Evolutionary conservation across 2,888 invertebrate genomes (phyloP).

Genomic region (Drosophila subsilvestris): DNA sequence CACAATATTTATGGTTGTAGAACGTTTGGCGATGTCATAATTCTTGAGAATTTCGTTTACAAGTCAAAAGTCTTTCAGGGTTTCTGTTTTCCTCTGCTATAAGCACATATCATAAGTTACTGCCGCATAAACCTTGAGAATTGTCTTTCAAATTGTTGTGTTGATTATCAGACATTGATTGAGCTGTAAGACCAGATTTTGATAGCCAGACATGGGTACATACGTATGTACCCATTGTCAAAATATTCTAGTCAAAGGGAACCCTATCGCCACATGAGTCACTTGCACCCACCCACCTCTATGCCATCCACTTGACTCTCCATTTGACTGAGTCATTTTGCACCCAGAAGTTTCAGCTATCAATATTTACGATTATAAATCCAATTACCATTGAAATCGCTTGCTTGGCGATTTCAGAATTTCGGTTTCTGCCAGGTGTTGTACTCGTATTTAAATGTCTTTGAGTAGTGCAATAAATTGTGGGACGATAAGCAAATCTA

Average conservation of each 20-base stretch:
- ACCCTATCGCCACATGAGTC: conserved; percentile 20
- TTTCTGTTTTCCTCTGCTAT: neutral
- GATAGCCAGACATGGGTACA: conserved; percentile 13
- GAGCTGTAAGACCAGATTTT: conserved; percentile 19
- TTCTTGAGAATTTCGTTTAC: neutral
- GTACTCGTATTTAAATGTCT: conserved; percentile 4
- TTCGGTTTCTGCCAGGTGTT: conserved; percentile 9
- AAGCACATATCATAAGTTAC: too few relatives aligned
- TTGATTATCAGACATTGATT: conserved; percentile 8
- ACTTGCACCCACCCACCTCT: conserved; percentile 11
- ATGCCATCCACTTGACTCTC: neutral
- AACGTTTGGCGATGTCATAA: neutral
- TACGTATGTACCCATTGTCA: conserved; percentile 4
- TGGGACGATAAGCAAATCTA: conserved; percentile 19
- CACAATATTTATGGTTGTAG: neutral
- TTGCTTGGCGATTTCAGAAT: conserved; percentile 26
- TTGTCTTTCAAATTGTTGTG: neutral
- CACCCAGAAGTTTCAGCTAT: conserved; percentile 35
- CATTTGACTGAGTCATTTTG: conserved; percentile 56
- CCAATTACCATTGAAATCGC: conserved; percentile 35
- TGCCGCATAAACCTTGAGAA: neutral
- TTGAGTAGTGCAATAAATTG: conserved; percentile 9
- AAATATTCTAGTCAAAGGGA: conserved; percentile 3
- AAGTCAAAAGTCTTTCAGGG: too few relatives aligned
- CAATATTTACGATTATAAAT: conserved; percentile 23